Evolutionary conservation across 2,888 invertebrate genomes (phyloP).

Genomic region (Tortricodes alternella): DNA sequence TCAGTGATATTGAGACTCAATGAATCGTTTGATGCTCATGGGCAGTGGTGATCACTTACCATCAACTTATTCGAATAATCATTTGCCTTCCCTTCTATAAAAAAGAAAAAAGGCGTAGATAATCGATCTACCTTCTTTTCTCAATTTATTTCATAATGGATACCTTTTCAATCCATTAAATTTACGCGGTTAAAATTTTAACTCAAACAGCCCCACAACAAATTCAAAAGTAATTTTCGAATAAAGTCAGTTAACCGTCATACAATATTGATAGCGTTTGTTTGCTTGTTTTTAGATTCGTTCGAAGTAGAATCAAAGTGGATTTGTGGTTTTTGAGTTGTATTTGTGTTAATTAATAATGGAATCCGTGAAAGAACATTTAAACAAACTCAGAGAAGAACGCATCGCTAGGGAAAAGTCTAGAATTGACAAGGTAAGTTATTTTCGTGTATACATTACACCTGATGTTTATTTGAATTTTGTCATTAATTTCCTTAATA

Average conservation of each 20-base stretch:
- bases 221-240: conserved; percentile 27
- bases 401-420: conserved; percentile 66
- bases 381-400: conserved; percentile 63
- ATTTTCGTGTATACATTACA: not conserved
- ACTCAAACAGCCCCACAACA: conserved; percentile 9
- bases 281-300: conserved; percentile 8
- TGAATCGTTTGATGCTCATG: not conserved
- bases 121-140: too few relatives aligned
- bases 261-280: not conserved
- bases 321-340: not conserved
- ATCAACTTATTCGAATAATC: too few relatives aligned
- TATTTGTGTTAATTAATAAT: conserved; percentile 32
- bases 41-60: not conserved
- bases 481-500: not conserved
- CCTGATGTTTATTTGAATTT: not conserved
- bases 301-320: not conserved
- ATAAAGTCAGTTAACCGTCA: conserved; percentile 29
- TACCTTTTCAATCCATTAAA: not conserved
- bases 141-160: too few relatives aligned
- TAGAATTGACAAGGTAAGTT: conserved; percentile 65
- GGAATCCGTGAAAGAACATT: conserved; percentile 50
- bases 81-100: too few relatives aligned
- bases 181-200: not conserved
- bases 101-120: too few relatives aligned
- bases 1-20: not conserved